A percentile compares a stretch with the other conserved stretches of the same genome.
These are phyloP conservation scores for Alligator sinensis DNA, from an alignment of 2,113 vertebrate genomes.

Conservation along the genomic window DNA sequence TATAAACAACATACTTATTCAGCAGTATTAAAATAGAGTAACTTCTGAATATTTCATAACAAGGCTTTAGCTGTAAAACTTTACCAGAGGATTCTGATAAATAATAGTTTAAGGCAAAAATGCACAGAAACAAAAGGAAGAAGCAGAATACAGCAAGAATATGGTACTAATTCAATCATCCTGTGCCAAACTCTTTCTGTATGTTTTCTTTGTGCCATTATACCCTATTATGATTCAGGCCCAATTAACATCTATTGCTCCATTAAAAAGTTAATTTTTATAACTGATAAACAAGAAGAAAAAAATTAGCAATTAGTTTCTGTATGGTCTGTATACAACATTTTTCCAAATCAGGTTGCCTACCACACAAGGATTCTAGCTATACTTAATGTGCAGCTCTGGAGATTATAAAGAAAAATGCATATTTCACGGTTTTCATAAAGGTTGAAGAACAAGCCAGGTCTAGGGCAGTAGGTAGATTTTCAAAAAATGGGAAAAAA, in stretches of 20 bases:
- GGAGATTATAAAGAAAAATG: not conserved
- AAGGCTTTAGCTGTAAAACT: constrained; percentile 76
- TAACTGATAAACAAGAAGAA: not conserved
- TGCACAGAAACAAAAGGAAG: constrained; percentile 41
- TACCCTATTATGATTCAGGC: not conserved
- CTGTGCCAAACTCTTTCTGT: not conserved
- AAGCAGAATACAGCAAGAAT: not conserved
- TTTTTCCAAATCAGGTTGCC: not conserved
- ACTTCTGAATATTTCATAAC: constrained; percentile 82
- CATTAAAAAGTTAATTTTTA: constrained; percentile 28
- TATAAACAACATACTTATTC: constrained; percentile 74
- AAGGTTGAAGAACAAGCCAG: not conserved
- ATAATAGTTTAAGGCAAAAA: constrained; percentile 17
- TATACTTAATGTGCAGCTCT: not conserved
- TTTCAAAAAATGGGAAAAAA: not conserved
- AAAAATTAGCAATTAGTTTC: not conserved
- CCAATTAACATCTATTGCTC: fast-evolving
- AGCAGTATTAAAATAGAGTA: constrained; percentile 75
- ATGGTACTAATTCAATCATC: not conserved
- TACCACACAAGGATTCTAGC: not conserved
- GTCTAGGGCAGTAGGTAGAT: not conserved
- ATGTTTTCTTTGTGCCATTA: constrained; percentile 1
- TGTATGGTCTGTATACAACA: not conserved
- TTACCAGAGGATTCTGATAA: constrained; percentile 58
- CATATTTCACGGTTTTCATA: not conserved